Evolutionary conservation across 2,113 vertebrate species (phyloP).

Genomic region (Rhineura floridana): DNA sequence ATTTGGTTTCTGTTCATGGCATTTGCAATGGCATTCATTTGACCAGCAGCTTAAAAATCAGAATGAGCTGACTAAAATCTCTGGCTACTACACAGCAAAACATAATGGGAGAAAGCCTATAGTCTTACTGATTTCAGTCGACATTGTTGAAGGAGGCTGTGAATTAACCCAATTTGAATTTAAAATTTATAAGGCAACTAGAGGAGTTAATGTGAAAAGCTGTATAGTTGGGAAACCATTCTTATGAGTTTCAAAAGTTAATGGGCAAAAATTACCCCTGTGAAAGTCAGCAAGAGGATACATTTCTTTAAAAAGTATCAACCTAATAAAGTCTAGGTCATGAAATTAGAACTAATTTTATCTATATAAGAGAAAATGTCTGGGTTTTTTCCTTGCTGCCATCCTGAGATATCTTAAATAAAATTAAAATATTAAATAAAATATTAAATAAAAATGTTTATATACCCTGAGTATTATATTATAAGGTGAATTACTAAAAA

Average conservation of each 20-base stretch:
- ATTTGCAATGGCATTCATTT: neutral
- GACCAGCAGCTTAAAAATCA: neutral
- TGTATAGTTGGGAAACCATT: neutral
- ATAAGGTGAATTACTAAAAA: neutral
- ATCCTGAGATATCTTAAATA: conserved; percentile 23
- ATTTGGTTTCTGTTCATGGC: neutral
- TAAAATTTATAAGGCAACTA: neutral
- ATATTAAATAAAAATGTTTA: conserved; percentile 8
- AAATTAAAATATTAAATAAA: neutral
- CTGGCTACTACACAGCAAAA: neutral
- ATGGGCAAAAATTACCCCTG: neutral
- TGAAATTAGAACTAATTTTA: neutral
- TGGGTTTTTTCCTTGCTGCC: neutral
- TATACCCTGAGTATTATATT: conserved; percentile 6
- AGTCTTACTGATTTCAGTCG: neutral
- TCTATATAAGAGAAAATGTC: neutral
- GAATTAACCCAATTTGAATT: no score
- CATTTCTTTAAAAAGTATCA: neutral
- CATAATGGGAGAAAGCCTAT: neutral
- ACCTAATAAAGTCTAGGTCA: neutral
- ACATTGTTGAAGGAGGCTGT: neutral
- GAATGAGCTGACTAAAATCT: neutral
- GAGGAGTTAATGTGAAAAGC: neutral
- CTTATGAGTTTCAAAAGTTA: neutral
- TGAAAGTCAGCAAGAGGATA: neutral